phyloP scores from a whole-genome alignment of 1,140 invertebrate genomes.

The Drosophila obscura region DNA sequence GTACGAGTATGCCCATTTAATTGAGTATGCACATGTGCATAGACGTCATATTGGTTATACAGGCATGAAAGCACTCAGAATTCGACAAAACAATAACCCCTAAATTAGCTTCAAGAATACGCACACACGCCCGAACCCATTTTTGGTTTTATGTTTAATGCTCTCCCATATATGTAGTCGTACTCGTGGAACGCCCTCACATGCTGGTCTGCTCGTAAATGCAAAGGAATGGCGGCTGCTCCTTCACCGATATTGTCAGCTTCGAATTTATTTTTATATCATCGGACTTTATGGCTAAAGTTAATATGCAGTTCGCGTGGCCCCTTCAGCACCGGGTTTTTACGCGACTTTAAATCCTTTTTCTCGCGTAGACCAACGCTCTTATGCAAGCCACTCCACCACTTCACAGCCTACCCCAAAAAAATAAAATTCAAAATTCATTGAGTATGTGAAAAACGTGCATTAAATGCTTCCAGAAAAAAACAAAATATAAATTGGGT shows the following conservation, averaged over 20 bases:
- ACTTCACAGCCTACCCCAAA: neutral
- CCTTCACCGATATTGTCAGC: constrained; percentile 23
- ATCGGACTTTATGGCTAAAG: constrained; percentile 45
- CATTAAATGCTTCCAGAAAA: constrained; percentile 28
- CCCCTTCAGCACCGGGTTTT: constrained; percentile 6
- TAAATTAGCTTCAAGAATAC: too few relatives aligned
- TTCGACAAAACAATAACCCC: too few relatives aligned
- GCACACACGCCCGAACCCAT: too few relatives aligned
- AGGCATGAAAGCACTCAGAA: too few relatives aligned
- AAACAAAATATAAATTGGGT: neutral
- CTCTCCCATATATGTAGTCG: too few relatives aligned
- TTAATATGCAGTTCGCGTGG: constrained; percentile 36
- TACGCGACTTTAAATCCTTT: constrained; percentile 32
- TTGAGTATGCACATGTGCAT: too few relatives aligned
- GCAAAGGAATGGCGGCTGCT: neutral
- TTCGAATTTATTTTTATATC: constrained; percentile 52
- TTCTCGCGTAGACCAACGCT: constrained; percentile 18
- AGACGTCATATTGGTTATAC: too few relatives aligned
- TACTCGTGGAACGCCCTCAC: too few relatives aligned
- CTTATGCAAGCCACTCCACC: constrained; percentile 31
- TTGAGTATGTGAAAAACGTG: constrained; percentile 48
- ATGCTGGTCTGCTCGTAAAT: constrained; percentile 31
- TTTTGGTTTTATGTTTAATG: too few relatives aligned
- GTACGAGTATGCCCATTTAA: too few relatives aligned
- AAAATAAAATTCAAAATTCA: constrained; percentile 14